phyloP scores from a whole-genome alignment of 2,888 invertebrate genomes.

The Drosophila nigricruria region DNA sequence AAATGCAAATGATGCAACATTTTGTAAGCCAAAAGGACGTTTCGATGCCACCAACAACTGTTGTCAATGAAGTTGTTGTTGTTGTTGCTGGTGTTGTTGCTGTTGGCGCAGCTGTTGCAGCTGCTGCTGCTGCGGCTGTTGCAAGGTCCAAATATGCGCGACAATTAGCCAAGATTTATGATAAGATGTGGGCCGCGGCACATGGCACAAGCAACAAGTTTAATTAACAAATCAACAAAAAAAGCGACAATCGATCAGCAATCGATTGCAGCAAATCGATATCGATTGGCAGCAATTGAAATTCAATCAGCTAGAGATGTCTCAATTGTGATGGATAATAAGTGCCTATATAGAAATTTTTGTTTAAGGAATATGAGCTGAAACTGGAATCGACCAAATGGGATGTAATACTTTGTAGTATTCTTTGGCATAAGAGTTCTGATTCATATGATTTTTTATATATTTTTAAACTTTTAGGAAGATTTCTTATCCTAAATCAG shows the following conservation, averaged over 20 bases:
- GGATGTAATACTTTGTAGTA: no score
- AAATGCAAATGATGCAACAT: constrained; percentile 75
- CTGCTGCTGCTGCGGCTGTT: background rate
- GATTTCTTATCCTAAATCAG: no score
- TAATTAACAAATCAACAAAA: background rate
- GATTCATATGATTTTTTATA: no score
- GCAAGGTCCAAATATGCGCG: constrained; percentile 22
- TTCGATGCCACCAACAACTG: constrained; percentile 38
- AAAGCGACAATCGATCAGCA: background rate
- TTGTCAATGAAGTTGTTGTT: constrained; percentile 67
- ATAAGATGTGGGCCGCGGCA: constrained; percentile 25
- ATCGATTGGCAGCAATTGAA: background rate
- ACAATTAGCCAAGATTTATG: constrained; percentile 60
- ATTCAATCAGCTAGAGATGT: no score
- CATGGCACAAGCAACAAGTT: background rate
- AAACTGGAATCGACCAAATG: no score
- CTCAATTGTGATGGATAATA: no score
- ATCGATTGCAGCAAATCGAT: background rate
- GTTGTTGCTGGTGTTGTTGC: constrained; percentile 11
- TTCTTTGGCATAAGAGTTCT: no score
- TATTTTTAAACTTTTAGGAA: no score
- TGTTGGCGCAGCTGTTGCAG: background rate
- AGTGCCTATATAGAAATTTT: background rate
- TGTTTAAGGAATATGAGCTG: background rate
- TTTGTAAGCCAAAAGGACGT: constrained; percentile 66